Evolutionary conservation across 1,140 invertebrate species (phyloP).

Genomic region (Choristoneura fumiferana): DNA sequence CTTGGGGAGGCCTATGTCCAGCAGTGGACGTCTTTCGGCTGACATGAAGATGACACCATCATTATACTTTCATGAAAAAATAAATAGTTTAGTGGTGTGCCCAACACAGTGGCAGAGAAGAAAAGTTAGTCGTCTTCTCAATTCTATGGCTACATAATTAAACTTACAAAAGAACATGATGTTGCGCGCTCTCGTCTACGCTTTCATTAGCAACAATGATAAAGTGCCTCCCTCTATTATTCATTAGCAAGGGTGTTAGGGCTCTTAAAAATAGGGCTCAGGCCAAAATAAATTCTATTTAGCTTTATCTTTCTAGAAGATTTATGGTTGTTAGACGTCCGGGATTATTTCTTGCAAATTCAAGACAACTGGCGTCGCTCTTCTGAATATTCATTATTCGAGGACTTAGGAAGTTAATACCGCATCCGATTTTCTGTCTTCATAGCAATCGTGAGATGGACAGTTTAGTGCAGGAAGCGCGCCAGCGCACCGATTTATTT

Average conservation of each 20-base stretch:
- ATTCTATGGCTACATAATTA: no score
- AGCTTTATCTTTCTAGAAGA: slow-evolving; percentile 33
- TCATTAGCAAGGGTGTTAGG: neutral
- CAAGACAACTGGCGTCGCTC: slow-evolving; percentile 49
- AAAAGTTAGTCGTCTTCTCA: no score
- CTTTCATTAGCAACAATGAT: neutral
- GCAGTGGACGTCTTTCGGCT: no score
- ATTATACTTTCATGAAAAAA: no score
- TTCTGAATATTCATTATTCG: slow-evolving; percentile 61
- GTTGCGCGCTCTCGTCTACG: neutral
- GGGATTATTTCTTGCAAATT: slow-evolving; percentile 56
- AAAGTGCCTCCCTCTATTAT: neutral
- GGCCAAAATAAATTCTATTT: slow-evolving; percentile 4
- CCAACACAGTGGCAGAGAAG: no score
- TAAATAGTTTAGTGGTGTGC: no score
- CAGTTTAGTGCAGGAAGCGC: slow-evolving; percentile 23
- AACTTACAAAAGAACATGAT: no score
- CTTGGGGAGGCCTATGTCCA: no score
- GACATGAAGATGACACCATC: no score
- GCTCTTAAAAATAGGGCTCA: neutral
- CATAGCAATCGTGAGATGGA: slow-evolving; percentile 24
- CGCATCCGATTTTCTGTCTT: slow-evolving; percentile 38
- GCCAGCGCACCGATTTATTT: slow-evolving; percentile 42
- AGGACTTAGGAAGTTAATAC: slow-evolving; percentile 44
- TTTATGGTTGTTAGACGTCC: slow-evolving; percentile 44